A percentile compares a stretch with the other conserved stretches of the same genome.
Conservation (phyloP, 2,797 vertebrate species). For the Chloroceryle amazona region DNA sequence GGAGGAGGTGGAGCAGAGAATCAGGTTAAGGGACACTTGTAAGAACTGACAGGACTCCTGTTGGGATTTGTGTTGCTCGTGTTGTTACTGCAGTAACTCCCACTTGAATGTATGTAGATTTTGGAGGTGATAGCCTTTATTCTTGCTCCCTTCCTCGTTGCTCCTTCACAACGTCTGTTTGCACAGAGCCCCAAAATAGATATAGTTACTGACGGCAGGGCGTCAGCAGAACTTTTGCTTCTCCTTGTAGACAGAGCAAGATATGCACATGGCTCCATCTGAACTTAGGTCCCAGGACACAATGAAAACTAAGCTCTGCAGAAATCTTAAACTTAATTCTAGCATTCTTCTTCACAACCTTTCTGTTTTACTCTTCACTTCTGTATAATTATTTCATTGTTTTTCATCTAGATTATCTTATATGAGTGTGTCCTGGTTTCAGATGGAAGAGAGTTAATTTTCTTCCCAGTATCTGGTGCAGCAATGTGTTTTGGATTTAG, state of each 20-base stretch:
- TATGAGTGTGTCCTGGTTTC: not conserved
- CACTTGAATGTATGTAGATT: not conserved
- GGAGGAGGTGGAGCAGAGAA: slow-evolving; percentile 6
- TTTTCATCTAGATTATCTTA: not conserved
- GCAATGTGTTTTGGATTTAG: not conserved
- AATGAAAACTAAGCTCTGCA: not conserved
- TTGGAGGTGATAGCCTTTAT: slow-evolving; percentile 62
- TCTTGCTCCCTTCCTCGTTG: slow-evolving; percentile 44
- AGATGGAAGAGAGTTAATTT: not conserved
- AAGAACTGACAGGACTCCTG: not conserved
- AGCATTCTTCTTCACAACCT: not conserved
- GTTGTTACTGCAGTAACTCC: slow-evolving; percentile 32
- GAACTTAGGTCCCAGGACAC: not conserved
- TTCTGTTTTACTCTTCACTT: not conserved
- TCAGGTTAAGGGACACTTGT: not conserved
- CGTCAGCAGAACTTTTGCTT: slow-evolving; percentile 7
- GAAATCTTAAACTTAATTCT: not conserved
- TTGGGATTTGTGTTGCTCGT: not conserved
- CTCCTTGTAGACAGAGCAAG: not conserved
- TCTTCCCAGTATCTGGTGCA: not conserved
- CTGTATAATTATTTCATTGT: not conserved
- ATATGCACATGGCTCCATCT: not conserved
- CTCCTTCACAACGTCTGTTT: slow-evolving; percentile 63
- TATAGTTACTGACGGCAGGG: not conserved
- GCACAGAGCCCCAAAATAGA: not conserved